These are phyloP conservation scores for Aspiorhynchus laticeps DNA, from an alignment of 2,113 vertebrate genomes.

Conservation along the genomic window DNA sequence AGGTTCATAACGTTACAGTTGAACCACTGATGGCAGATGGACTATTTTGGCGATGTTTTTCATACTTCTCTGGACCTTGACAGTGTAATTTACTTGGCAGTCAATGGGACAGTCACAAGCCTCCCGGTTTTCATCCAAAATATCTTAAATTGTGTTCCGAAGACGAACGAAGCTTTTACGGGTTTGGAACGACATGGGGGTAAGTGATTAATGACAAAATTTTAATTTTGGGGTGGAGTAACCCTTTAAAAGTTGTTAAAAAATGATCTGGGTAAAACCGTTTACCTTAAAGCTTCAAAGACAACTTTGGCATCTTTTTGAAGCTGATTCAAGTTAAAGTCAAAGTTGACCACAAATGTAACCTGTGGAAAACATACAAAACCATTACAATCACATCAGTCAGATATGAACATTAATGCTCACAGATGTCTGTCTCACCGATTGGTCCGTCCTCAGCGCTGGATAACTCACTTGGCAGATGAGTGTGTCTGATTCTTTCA, in stretches of 20 bases:
- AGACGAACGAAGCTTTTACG: too few species aligned
- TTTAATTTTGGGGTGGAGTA: too few species aligned
- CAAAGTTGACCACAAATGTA: conserved; percentile 81
- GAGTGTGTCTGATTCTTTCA: conserved; percentile 69
- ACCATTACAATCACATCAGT: neutral
- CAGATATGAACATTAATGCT: conserved; percentile 27
- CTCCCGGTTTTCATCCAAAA: too few species aligned
- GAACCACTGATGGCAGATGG: too few species aligned
- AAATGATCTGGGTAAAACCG: neutral
- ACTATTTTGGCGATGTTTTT: too few species aligned
- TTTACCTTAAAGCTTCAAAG: conserved; percentile 79
- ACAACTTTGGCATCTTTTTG: conserved; percentile 71
- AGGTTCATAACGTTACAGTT: too few species aligned
- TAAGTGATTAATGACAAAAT: too few species aligned
- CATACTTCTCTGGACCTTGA: too few species aligned
- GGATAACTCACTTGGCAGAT: conserved; percentile 82
- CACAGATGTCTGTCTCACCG: conserved; percentile 69
- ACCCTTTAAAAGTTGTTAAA: neutral
- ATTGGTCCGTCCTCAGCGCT: conserved; percentile 74
- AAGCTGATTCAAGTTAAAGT: conserved; percentile 82
- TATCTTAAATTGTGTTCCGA: too few species aligned
- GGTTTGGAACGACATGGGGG: too few species aligned
- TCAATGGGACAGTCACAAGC: too few species aligned
- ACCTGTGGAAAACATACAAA: conserved; percentile 66
- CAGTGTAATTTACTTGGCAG: too few species aligned